Evolutionary conservation across 2,113 vertebrate genomes (phyloP).

Genomic region (Solenodon paradoxus): DNA sequence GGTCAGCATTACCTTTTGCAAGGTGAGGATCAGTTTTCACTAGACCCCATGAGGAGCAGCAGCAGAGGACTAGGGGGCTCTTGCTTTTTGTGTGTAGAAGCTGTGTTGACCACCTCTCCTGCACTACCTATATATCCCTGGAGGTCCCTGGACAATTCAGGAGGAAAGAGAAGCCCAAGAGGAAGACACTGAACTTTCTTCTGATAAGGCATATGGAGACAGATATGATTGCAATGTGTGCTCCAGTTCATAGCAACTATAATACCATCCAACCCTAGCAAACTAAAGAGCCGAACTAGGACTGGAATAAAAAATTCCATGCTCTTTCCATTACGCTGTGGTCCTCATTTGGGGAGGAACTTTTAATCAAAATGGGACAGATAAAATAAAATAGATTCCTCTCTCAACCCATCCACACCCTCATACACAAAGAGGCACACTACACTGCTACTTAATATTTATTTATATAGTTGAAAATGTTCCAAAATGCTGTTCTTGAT

Average conservation of each 20-base stretch:
- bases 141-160: neutral
- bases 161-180: conserved; percentile 3
- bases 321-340: neutral
- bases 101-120: neutral
- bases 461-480: neutral
- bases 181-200: conserved; percentile 15
- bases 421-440: neutral
- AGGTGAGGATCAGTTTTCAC: neutral
- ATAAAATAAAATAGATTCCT: neutral
- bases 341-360: neutral
- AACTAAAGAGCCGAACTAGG: neutral
- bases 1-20: neutral
- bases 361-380: neutral
- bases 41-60: neutral
- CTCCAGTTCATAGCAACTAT: neutral
- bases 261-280: neutral
- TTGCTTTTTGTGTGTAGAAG: neutral
- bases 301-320: neutral
- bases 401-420: neutral
- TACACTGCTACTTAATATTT: neutral
- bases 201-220: neutral
- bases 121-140: neutral
- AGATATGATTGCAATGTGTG: neutral
- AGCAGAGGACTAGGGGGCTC: neutral
- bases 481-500: neutral